Base-by-base conservation (phyloP, 1,140 invertebrate genomes). In the Zaprionus camerounensis region DNA sequence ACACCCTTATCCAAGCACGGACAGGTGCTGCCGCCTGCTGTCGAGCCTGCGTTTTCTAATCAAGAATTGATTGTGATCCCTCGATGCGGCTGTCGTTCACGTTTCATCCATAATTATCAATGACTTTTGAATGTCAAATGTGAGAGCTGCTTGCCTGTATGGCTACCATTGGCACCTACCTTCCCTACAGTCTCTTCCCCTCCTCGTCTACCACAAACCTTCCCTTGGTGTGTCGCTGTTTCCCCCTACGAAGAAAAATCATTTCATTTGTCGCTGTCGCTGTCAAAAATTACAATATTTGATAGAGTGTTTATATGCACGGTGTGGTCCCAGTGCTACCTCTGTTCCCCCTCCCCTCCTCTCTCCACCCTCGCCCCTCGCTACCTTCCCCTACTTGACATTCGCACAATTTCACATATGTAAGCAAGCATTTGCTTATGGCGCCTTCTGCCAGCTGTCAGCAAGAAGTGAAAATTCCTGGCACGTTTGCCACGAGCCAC, bases 61-160 rank as follows among this genome's bases (percentile, higher is more conserved):
- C 85, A 90, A 90, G 85, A 90, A 90, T 90, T 90, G 85, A 90
- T 90, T 90, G 85, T 90, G 85, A 90, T 90, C 85, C 81, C 85
- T 90, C 80, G 85, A 85, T 90, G 85, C 85, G 85, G 81, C 85
- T 90, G 85, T 90, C 85, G 85, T 90, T 90, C 85, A 90, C 85
- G 85, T 90, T 90, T 90, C 81, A 86, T 71, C 78, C 85, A 90
- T 90, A 90, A 90, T 90, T 90, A 90, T 90, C 85, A 90, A 90
- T 90, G 85, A 90, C 85, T 90, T 90, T 90, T 90, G 85, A 90
- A 90, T 90, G 85, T 90, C 85, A 90, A 90, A 90, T 90, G 85
- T 91, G 81, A 81, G 80, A 68, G 71, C 79, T 76, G 77, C 31
- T 9, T 31, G 31, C 7, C 31, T 71, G 83, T 9, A 9, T 78